Evolutionary conservation across 2,797 vertebrate genomes (phyloP).

Genomic region (Enteromius mattozi): DNA sequence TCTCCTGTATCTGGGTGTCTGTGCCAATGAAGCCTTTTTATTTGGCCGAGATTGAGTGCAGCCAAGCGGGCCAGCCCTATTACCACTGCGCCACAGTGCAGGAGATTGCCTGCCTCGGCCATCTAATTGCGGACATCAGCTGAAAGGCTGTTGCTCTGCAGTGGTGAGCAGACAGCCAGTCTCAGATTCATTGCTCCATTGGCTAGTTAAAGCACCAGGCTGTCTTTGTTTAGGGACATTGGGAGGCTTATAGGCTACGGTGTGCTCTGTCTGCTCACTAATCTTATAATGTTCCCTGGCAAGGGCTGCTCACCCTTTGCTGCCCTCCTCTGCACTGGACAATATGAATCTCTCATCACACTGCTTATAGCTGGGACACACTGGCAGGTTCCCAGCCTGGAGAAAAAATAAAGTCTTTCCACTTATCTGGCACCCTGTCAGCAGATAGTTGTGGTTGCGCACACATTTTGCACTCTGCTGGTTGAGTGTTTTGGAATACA

Average conservation of each 20-base stretch:
- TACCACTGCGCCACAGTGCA: conserved; percentile 73
- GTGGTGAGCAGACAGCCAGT: conserved; percentile 52
- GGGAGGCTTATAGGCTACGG: conserved; percentile 74
- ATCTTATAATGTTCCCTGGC: conserved; percentile 68
- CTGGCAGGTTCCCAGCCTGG: conserved; percentile 73
- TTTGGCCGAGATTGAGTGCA: conserved; percentile 71
- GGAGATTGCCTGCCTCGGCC: conserved; percentile 84
- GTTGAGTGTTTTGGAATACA: conserved; percentile 27
- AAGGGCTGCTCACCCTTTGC: conserved; percentile 63
- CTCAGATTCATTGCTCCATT: conserved; percentile 58
- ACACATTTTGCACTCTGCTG: conserved; percentile 36
- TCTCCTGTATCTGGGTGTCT: conserved; percentile 79
- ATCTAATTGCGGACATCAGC: conserved; percentile 84
- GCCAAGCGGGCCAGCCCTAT: conserved; percentile 78
- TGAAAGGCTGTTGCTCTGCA: conserved; percentile 66
- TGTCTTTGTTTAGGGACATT: conserved; percentile 60
- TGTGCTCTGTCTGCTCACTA: conserved; percentile 58
- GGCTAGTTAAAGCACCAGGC: conserved; percentile 64
- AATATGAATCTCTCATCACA: conserved; percentile 75
- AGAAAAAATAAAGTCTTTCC: conserved; percentile 72
- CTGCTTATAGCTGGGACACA: conserved; percentile 74
- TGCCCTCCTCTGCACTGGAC: conserved; percentile 65
- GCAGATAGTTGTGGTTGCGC: conserved; percentile 63
- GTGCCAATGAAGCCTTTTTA: conserved; percentile 85
- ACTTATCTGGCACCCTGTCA: conserved; percentile 72